Percentiles rank a stretch among this genome's conserved stretches.
phyloP scores from a whole-genome alignment of 1,140 invertebrate genomes.

The Drosophila kohkoa region DNA sequence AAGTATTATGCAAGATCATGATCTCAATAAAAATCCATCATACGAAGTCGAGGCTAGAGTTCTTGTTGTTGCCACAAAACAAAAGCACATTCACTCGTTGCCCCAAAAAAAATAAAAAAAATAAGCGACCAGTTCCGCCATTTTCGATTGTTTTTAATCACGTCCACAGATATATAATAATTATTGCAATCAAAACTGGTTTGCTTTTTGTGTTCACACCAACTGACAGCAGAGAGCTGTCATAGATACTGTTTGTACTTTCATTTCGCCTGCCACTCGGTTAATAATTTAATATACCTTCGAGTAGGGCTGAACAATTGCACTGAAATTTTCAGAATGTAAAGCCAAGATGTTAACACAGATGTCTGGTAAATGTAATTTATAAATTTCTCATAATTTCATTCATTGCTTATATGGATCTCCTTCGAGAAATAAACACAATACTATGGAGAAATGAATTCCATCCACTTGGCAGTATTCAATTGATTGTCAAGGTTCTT shows the following conservation, averaged over 20 bases:
- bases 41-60: constrained; percentile 2
- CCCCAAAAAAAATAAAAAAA: background rate
- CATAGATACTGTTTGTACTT: constrained; percentile 28
- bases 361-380: background rate
- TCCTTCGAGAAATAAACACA: background rate
- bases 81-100: background rate
- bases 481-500: constrained; percentile 2
- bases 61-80: constrained; percentile 9
- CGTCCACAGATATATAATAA: background rate
- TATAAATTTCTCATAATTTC: background rate
- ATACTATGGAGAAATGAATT: background rate
- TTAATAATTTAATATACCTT: background rate
- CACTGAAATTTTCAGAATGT: background rate
- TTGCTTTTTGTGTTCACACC: background rate
- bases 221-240: constrained; percentile 14
- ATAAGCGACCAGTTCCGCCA: background rate
- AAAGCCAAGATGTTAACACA: background rate
- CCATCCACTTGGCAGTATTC: background rate
- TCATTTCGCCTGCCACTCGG: constrained; percentile 12
- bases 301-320: background rate
- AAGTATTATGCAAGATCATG: constrained; percentile 36
- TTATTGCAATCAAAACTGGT: constrained; percentile 32
- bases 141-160: constrained; percentile 6
- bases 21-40: constrained; percentile 17
- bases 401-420: too few species aligned